These are phyloP conservation scores for Lucinisca nassula DNA, from an alignment of 2,888 invertebrate genomes.

Conservation along the genomic window DNA sequence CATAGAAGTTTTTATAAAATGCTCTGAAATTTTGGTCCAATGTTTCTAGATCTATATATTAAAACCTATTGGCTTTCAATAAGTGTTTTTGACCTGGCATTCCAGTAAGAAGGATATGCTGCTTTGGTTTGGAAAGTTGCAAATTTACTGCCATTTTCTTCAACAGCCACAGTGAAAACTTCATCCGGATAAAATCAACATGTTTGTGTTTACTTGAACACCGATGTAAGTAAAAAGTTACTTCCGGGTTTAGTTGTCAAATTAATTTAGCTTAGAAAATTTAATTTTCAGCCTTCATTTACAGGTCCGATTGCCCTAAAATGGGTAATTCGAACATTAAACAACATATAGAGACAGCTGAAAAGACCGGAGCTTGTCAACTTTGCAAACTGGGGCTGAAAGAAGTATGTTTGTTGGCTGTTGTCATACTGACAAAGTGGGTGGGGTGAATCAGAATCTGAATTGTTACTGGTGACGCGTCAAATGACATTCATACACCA, in stretches of 20 bases:
- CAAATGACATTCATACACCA: too few relatives aligned
- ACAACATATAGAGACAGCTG: constrained; percentile 97
- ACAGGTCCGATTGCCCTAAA: constrained; percentile 22
- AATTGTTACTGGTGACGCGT: too few relatives aligned
- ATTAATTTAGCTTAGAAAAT: background rate
- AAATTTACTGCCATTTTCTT: constrained; percentile 55
- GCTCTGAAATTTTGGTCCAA: too few relatives aligned
- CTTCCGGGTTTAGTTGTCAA: background rate
- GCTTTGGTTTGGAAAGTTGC: constrained; percentile 56
- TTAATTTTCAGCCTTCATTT: too few relatives aligned
- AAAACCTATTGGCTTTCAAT: too few relatives aligned
- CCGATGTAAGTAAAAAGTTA: background rate
- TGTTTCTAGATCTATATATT: too few relatives aligned
- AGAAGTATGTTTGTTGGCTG: constrained; percentile 88
- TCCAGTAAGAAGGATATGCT: constrained; percentile 77
- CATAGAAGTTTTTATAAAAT: too few relatives aligned
- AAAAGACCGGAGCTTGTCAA: constrained; percentile 98
- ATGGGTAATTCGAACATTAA: constrained; percentile 97
- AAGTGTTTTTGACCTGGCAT: constrained; percentile 74
- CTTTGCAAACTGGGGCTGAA: constrained; percentile 94
- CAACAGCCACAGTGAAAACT: background rate
- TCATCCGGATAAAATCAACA: background rate
- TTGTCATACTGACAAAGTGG: background rate
- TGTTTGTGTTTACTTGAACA: background rate
- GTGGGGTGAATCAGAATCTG: too few relatives aligned